Evolutionary conservation across 30 jellyfish, hydroid and myxozoan genomes (phyloP).

Genomic region (Clytia hemisphaerica): DNA sequence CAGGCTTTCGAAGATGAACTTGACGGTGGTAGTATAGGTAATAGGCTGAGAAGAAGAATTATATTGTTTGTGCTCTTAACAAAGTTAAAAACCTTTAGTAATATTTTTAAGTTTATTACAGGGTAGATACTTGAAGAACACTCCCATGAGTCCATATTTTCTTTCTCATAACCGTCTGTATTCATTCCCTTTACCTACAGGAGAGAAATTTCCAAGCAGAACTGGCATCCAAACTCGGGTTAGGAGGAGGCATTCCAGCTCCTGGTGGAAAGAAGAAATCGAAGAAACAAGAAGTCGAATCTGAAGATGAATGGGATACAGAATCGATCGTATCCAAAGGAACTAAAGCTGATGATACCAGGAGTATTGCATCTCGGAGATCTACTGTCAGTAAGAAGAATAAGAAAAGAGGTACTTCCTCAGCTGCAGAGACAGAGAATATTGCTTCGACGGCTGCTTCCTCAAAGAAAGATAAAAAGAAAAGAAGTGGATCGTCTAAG

Average conservation of each 20-base stretch:
- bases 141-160: too few species aligned
- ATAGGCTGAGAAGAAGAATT: too few species aligned
- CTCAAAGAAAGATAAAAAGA: constrained; percentile 28
- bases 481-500: constrained; percentile 5
- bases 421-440: constrained; percentile 27
- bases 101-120: too few species aligned
- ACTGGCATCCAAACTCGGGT: constrained; percentile 83
- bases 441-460: constrained; percentile 19
- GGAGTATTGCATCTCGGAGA: constrained; percentile 5
- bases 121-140: too few species aligned
- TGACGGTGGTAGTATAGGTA: too few species aligned
- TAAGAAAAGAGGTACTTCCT: background rate
- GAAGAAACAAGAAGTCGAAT: constrained; percentile 9
- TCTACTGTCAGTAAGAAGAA: background rate
- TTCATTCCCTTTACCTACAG: too few species aligned
- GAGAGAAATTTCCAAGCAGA: constrained; percentile 79
- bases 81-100: too few species aligned
- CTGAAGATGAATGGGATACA: constrained; percentile 46
- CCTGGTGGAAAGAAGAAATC: background rate
- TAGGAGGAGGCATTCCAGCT: constrained; percentile 25
- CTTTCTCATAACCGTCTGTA: too few species aligned
- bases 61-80: too few species aligned
- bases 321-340: constrained; percentile 40
- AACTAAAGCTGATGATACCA: constrained; percentile 26
- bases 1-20: too few species aligned